phyloP scores from a whole-genome alignment of 2,797 vertebrate genomes.

The Acanthurus lineatus region DNA sequence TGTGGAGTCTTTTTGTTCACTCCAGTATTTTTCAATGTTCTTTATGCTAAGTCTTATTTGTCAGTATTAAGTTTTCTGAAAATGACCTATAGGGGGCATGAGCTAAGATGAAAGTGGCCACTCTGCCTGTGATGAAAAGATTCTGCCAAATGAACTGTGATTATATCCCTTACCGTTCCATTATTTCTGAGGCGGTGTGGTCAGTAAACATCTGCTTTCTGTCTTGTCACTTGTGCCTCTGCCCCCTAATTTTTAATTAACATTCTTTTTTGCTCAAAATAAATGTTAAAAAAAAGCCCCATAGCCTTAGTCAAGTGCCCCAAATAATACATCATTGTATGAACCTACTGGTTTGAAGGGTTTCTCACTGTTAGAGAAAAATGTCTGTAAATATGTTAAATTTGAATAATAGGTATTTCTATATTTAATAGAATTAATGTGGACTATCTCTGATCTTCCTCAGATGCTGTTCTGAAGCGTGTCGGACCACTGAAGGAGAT shows the following conservation, averaged over 20 bases:
- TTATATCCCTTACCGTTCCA: slow-evolving; percentile 87
- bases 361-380: no score
- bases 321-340: background rate
- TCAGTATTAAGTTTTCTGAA: background rate
- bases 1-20: no score
- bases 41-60: background rate
- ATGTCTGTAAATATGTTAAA: no score
- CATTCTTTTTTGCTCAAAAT: background rate
- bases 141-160: slow-evolving; percentile 89
- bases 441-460: background rate
- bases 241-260: background rate
- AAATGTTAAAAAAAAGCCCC: no score
- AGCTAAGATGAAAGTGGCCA: background rate
- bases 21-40: no score
- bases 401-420: no score
- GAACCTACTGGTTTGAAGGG: background rate
- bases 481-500: background rate
- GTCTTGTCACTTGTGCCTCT: fast-evolving
- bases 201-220: fast-evolving
- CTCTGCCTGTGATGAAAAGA: slow-evolving; percentile 81
- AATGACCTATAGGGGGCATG: background rate
- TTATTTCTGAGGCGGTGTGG: slow-evolving; percentile 79
- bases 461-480: background rate
- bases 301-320: no score
- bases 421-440: no score